phyloP scores from a whole-genome alignment of 2,888 invertebrate genomes.

The Parnassius smintheus region DNA sequence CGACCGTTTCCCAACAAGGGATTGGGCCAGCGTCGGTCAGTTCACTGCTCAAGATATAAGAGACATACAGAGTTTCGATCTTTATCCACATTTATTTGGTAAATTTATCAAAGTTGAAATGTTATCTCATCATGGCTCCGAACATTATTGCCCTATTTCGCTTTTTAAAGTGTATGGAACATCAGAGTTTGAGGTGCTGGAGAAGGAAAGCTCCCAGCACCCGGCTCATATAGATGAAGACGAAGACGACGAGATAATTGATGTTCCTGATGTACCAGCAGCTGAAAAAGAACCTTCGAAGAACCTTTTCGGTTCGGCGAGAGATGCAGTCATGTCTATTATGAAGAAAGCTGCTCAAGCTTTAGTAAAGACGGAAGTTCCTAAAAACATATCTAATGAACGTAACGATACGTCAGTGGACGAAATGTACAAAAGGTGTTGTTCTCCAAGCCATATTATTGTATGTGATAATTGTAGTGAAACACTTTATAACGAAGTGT shows the following conservation, averaged over 20 bases:
- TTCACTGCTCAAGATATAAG: conserved; percentile 94
- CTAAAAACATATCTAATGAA: conserved; percentile 80
- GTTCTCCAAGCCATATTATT: conserved; percentile 87
- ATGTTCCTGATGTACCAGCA: conserved; percentile 73
- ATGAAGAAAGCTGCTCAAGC: conserved; percentile 95
- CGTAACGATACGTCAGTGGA: conserved; percentile 69
- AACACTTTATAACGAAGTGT: conserved; percentile 85
- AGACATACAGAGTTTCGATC: conserved; percentile 91
- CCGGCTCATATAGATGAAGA: conserved; percentile 84
- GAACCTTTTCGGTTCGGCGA: conserved; percentile 92
- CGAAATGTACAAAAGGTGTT: conserved; percentile 79
- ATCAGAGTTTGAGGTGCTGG: conserved; percentile 94
- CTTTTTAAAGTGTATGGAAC: conserved; percentile 96
- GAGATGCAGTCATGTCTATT: conserved; percentile 94
- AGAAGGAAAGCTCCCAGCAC: conserved; percentile 88
- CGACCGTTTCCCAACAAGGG: conserved; percentile 94
- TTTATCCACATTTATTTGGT: conserved; percentile 90
- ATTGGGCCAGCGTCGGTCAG: conserved; percentile 94
- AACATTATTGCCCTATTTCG: conserved; percentile 99
- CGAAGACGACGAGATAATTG: conserved; percentile 84
- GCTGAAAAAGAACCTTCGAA: conserved; percentile 79
- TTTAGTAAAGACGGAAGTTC: conserved; percentile 86
- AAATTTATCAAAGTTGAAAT: conserved; percentile 96
- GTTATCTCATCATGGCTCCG: conserved; percentile 95
- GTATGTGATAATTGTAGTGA: conserved; percentile 89